Percentiles rank a stretch among this genome's conserved stretches.
These are phyloP conservation scores for Pseudonaja textilis DNA, from an alignment of 2,113 vertebrate species.

Conservation along the genomic window DNA sequence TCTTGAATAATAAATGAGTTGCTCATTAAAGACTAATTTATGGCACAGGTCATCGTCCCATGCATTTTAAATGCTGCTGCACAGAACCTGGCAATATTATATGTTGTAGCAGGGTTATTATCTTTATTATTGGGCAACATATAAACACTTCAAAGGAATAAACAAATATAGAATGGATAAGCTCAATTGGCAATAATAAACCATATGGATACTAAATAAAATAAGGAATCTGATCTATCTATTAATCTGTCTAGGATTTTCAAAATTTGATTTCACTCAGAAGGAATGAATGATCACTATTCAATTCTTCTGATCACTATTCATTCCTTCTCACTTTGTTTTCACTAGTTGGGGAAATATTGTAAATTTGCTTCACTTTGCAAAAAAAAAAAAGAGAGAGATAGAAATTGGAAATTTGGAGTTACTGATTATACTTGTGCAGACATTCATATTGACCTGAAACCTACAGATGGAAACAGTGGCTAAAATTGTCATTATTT, in stretches of 20 bases:
- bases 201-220: background rate
- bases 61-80: background rate
- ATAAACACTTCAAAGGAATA: background rate
- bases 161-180: background rate
- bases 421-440: background rate
- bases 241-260: background rate
- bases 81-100: background rate
- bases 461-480: background rate
- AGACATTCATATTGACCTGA: background rate
- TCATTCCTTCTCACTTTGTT: background rate
- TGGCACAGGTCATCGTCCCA: background rate
- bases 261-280: background rate
- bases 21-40: background rate
- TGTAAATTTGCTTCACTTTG: background rate
- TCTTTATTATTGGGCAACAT: background rate
- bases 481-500: conserved; percentile 2
- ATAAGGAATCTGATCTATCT: background rate
- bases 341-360: background rate
- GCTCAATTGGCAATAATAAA: background rate
- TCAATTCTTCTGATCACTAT: background rate
- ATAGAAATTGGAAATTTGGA: background rate
- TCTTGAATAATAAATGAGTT: no score
- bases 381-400: background rate
- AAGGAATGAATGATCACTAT: background rate
- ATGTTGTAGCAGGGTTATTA: background rate